Evolutionary conservation across 2,888 invertebrate species (phyloP).

Genomic region (Cordilura impudica): DNA sequence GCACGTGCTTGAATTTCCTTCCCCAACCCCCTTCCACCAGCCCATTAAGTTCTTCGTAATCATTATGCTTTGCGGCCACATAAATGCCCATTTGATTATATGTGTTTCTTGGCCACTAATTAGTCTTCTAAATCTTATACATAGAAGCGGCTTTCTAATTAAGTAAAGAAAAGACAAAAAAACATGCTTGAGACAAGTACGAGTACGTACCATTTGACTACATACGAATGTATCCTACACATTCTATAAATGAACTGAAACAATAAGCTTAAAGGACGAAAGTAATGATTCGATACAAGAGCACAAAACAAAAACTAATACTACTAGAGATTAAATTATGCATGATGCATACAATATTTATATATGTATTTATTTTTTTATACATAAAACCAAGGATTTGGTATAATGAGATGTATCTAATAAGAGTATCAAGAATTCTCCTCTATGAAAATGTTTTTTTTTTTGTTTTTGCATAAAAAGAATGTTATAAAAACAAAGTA

Average conservation of each 20-base stretch:
- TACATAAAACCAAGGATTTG: too few species aligned
- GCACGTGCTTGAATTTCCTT: slow-evolving; percentile 13
- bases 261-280: slow-evolving; percentile 6
- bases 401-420: too few species aligned
- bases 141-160: background rate
- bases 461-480: too few species aligned
- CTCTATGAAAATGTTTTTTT: too few species aligned
- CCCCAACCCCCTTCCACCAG: background rate
- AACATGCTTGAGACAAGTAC: too few species aligned
- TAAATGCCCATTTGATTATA: slow-evolving; percentile 23
- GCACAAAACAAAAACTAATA: background rate
- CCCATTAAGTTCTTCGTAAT: slow-evolving; percentile 4
- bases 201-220: too few species aligned
- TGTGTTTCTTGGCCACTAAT: slow-evolving; percentile 31
- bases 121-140: background rate
- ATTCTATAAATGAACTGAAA: background rate
- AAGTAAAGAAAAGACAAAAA: background rate
- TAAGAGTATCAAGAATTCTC: too few species aligned
- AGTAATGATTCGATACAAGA: background rate
- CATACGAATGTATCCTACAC: too few species aligned
- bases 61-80: background rate
- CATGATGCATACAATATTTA: background rate
- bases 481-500: background rate
- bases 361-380: too few species aligned
- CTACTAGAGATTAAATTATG: background rate